Percentiles rank a stretch among this genome's conserved stretches.
Conservation (phyloP, 1,140 invertebrate species). For the Leptinotarsa texana region DNA sequence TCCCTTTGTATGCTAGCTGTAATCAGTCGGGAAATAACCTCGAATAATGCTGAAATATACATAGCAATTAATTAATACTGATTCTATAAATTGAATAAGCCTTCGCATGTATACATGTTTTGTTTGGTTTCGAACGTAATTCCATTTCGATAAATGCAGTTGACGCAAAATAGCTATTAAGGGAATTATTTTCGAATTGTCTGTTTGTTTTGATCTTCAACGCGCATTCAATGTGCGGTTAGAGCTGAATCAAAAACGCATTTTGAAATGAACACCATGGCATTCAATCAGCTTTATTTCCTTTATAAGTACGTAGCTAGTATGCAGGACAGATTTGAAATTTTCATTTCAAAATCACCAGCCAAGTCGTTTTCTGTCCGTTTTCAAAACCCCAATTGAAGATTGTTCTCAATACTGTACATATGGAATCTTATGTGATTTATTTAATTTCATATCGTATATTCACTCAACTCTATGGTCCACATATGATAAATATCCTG, state of each 20-base stretch:
- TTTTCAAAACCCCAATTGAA: too few species aligned
- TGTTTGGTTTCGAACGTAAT: background rate
- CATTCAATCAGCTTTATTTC: too few species aligned
- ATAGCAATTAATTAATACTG: background rate
- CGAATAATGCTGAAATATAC: background rate
- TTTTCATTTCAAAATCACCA: too few species aligned
- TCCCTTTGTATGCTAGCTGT: background rate
- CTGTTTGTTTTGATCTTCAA: background rate
- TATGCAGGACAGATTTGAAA: too few species aligned
- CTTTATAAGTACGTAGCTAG: too few species aligned
- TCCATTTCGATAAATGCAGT: slow-evolving; percentile 6
- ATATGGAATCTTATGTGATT: too few species aligned
- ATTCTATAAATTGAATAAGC: background rate
- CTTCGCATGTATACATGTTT: background rate
- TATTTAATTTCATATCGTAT: too few species aligned
- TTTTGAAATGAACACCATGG: too few species aligned
- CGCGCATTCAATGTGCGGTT: background rate
- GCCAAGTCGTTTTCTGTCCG: too few species aligned
- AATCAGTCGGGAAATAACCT: background rate
- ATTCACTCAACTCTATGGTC: too few species aligned
- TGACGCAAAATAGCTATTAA: slow-evolving; percentile 6
- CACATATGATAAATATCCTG: too few species aligned
- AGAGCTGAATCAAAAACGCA: background rate
- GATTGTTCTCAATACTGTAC: too few species aligned
- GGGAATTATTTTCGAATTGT: background rate